Percentiles rank a stretch among this genome's conserved stretches.
Evolutionary conservation across 2,888 invertebrate species (phyloP).

Genomic region (Julus scandinavius): DNA sequence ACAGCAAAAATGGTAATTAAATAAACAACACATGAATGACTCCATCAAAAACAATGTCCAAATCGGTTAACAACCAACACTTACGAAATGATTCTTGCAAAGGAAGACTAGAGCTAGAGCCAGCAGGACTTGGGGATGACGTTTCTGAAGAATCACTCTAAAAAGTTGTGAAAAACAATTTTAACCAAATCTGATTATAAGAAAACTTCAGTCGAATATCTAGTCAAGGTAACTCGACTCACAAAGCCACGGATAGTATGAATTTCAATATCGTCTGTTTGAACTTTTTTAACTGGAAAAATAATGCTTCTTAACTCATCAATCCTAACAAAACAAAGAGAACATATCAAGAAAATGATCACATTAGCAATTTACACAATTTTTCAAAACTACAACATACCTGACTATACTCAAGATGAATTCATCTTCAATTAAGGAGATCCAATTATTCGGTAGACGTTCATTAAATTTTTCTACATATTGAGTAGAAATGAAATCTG

Average conservation of each 20-base stretch:
- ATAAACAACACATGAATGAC: background rate
- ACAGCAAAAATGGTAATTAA: background rate
- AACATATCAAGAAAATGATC: background rate
- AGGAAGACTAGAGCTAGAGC: background rate
- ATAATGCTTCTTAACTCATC: conserved; percentile 27
- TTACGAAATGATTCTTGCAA: background rate
- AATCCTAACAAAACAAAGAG: background rate
- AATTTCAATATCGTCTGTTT: background rate
- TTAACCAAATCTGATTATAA: background rate
- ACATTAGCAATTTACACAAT: background rate
- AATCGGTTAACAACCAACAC: conserved; percentile 54
- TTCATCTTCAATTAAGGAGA: background rate
- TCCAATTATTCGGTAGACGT: conserved; percentile 41
- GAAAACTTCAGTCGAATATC: background rate
- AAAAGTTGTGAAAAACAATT: background rate
- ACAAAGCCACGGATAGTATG: conserved; percentile 36
- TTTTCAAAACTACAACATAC: background rate
- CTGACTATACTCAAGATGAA: background rate
- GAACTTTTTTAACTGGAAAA: background rate
- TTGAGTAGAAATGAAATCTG: background rate
- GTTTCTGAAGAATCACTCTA: conserved; percentile 44
- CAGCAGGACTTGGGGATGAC: background rate
- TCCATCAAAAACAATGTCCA: conserved; percentile 58
- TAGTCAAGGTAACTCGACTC: conserved; percentile 1
- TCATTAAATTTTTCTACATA: conserved; percentile 38